Evolutionary conservation across 2,888 invertebrate species (phyloP), one percentile per base, ranked within the genome.

Genomic region (Agonopterix heracliana): DNA sequence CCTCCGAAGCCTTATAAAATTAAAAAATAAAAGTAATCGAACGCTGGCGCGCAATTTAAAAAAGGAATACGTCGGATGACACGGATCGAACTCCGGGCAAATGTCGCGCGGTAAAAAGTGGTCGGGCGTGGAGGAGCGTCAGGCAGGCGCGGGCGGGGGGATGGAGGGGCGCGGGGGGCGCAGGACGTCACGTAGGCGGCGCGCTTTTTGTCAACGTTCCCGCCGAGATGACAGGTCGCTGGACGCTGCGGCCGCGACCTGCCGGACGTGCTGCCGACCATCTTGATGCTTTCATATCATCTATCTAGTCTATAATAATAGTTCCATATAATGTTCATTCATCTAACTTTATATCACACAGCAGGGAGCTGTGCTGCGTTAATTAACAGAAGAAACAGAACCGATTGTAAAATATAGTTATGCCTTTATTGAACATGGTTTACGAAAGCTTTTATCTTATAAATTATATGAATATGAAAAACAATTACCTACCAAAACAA

Each of bases 61-160:
- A 88, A 86, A 88, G 85, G 83, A 86, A 85, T 85, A 86, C 81
- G 87, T 84, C 85, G 81, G 84, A 86, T 87, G 88, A 88, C 88
- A 88, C 83, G 87, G 87, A 85, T 86, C 87, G 88, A 88, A 88
- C 88, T 87, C 88, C 82, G 87, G 88, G 88, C 87, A 87, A 88
- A 88, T 88, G 88, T 87, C 88, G 88, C 87, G 83, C 81, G 75
- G 80, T 87, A 87, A 88, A 88, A 88, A 88, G 86, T 84, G 81
- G 88, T 87, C 81, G 77, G 74, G 73, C 76, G 72, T 68, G 67
- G 66, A 63, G 67, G 61, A 60, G 66, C 54, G 68, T 52, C 60
- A 61, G 59, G 64, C 50, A 55, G 59, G 59, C 49, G 51, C 54
- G 35, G 55, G 53, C 51, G 55, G 57, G 62, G 41, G 41, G 11